Evolutionary conservation across 2,888 invertebrate species (phyloP).

Genomic region (Emmelina monodactyla): DNA sequence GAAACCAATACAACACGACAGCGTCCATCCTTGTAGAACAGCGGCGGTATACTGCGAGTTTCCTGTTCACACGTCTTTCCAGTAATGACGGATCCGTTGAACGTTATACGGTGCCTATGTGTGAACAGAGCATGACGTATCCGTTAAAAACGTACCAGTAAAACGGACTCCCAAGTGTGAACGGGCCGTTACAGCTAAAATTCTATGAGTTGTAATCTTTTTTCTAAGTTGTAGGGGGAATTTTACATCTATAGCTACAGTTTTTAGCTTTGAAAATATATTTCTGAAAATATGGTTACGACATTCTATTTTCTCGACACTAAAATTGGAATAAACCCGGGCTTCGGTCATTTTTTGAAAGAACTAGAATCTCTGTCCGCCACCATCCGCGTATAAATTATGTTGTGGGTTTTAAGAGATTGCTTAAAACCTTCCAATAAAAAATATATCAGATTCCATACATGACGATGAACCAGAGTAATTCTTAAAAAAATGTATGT

Average conservation of each 20-base stretch:
- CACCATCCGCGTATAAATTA: conserved; percentile 13
- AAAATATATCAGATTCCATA: background rate
- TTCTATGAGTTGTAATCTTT: conserved; percentile 4
- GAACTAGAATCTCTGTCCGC: conserved; percentile 12
- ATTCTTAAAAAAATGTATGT: conserved; percentile 13
- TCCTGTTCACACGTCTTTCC: no score
- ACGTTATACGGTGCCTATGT: no score
- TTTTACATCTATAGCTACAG: conserved; percentile 9
- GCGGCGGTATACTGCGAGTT: no score
- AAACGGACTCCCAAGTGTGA: no score
- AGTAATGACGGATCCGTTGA: no score
- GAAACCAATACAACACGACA: no score
- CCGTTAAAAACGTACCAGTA: no score
- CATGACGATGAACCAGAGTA: background rate
- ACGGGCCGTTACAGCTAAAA: conserved; percentile 6
- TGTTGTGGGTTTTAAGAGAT: conserved; percentile 11
- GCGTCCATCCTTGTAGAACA: no score
- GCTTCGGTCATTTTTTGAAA: conserved; percentile 12
- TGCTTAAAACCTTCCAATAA: conserved; percentile 13
- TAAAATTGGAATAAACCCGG: conserved; percentile 11
- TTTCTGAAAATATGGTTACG: conserved; percentile 16
- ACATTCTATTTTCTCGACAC: conserved; percentile 18
- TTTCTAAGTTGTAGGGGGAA: conserved; percentile 9
- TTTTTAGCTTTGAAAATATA: conserved; percentile 12
- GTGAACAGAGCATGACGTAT: no score